Conservation (phyloP, 2,113 vertebrate species). For the Nibea albiflora region DNA sequence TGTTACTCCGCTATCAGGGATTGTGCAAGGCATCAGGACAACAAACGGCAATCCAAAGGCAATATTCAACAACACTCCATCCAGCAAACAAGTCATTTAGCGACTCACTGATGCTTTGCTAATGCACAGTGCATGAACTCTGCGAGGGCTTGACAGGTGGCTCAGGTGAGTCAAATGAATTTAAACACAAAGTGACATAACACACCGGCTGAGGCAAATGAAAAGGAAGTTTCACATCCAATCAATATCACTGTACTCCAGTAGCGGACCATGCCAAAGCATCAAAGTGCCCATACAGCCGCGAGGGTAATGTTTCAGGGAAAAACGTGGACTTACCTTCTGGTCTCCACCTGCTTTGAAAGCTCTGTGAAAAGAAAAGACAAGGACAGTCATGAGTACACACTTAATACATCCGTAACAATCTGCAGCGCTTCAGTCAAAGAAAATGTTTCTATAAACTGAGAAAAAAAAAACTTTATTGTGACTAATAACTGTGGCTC, state of each 20-base stretch:
- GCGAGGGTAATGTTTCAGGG: constrained; percentile 19
- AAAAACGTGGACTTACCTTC: constrained; percentile 79
- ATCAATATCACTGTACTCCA: constrained; percentile 39
- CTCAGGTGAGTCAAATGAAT: constrained; percentile 47
- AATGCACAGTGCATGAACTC: constrained; percentile 49
- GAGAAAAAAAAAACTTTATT: too few relatives aligned
- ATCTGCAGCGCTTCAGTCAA: background rate
- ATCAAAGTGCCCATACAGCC: constrained; percentile 33
- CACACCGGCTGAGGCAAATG: constrained; percentile 35
- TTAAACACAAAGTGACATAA: constrained; percentile 64
- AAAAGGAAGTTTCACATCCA: constrained; percentile 44
- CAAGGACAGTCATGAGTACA: constrained; percentile 18
- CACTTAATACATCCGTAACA: background rate
- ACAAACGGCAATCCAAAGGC: constrained; percentile 37
- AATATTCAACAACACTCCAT: constrained; percentile 54
- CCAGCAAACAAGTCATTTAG: constrained; percentile 56
- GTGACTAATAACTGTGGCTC: background rate
- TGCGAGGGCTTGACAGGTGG: constrained; percentile 49
- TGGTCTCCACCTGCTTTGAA: constrained; percentile 74
- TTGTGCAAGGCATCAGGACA: constrained; percentile 71
- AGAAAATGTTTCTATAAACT: too few relatives aligned
- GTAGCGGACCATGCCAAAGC: constrained; percentile 47
- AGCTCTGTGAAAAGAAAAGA: constrained; percentile 71
- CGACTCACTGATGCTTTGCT: constrained; percentile 59
- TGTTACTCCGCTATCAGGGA: constrained; percentile 53